Evolutionary conservation across 2,113 vertebrate species (phyloP).

Genomic region (Junco hyemalis): DNA sequence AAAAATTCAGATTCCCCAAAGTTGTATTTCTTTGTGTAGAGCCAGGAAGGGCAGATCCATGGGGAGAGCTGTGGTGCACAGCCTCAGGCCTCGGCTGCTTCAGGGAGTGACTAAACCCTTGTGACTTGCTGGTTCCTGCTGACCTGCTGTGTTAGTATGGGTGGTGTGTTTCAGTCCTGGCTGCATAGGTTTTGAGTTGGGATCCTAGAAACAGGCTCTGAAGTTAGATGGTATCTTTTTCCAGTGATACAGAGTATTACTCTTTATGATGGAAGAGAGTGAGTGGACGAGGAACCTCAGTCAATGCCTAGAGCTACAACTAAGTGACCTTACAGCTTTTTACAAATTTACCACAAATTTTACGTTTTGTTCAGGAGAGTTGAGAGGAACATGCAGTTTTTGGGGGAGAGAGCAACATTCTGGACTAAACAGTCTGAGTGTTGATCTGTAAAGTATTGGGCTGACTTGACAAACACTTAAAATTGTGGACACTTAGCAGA

Average conservation of each 20-base stretch:
- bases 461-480: rapidly evolving
- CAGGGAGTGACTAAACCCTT: neutral
- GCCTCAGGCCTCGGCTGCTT: rapidly evolving
- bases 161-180: neutral
- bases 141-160: rapidly evolving
- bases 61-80: rapidly evolving
- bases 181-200: neutral
- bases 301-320: neutral
- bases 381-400: neutral
- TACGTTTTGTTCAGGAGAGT: neutral
- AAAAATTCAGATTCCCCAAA: neutral
- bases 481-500: neutral
- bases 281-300: neutral
- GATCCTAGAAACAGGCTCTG: neutral
- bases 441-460: neutral
- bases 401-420: neutral
- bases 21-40: neutral
- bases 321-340: neutral
- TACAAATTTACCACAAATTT: neutral
- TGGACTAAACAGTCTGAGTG: neutral
- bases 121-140: rapidly evolving
- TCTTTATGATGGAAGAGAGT: neutral
- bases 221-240: neutral
- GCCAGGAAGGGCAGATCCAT: neutral
- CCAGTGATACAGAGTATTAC: neutral